Conservation (phyloP, 2,797 vertebrate species). For the Takifugu rubripes region DNA sequence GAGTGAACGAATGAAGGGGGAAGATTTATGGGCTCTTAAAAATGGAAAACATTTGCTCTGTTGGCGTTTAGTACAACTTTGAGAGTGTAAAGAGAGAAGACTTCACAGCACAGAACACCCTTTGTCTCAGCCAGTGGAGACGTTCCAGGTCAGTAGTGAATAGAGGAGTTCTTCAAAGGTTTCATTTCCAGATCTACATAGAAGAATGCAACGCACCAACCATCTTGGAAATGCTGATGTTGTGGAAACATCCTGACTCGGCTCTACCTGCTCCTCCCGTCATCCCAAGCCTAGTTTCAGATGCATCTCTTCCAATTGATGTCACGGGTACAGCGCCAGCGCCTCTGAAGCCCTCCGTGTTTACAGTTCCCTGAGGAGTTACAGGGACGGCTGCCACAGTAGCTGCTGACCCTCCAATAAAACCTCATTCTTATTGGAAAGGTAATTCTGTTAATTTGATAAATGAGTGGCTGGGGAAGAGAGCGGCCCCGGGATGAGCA, state of each 20-base stretch:
- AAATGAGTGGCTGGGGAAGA: constrained; percentile 7
- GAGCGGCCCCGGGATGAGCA: constrained; percentile 8
- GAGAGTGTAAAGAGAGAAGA: no score
- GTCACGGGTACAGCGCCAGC: neutral
- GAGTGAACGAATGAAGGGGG: no score
- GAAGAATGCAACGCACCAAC: no score
- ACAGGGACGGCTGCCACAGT: constrained; percentile 19
- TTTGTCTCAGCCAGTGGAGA: no score
- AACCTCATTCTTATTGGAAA: constrained; percentile 33
- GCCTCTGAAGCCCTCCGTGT: constrained; percentile 22
- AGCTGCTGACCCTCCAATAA: constrained; percentile 22
- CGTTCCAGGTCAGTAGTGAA: no score
- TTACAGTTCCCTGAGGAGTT: constrained; percentile 29
- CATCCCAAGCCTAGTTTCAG: constrained; percentile 32
- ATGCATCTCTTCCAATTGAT: constrained; percentile 45
- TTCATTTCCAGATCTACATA: no score
- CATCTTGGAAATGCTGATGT: no score
- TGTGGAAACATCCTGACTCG: neutral
- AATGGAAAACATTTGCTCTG: no score
- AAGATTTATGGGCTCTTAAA: no score
- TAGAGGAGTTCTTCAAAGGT: no score
- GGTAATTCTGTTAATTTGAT: constrained; percentile 22
- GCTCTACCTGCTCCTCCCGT: constrained; percentile 18
- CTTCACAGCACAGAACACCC: no score
- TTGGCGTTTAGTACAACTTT: no score